Conservation (phyloP, 1,140 invertebrate species). For the Bombyx mandarina region DNA sequence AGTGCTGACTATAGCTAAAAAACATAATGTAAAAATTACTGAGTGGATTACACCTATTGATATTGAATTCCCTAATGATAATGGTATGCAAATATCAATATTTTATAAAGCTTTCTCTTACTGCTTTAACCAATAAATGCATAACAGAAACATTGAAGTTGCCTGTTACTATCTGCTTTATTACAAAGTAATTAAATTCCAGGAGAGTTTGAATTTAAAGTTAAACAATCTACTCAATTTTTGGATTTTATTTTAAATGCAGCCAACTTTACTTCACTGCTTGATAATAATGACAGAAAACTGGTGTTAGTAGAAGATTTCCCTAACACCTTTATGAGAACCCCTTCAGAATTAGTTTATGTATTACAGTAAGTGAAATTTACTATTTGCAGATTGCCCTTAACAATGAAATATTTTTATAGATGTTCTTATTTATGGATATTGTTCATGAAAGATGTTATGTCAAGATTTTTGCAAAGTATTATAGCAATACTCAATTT, state of each 20-base stretch:
- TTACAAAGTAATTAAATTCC: conserved; percentile 17
- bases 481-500: too few species aligned
- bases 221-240: conserved; percentile 77
- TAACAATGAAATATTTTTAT: not conserved
- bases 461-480: too few species aligned
- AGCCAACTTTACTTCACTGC: conserved; percentile 77
- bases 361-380: conserved; percentile 73
- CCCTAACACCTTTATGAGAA: conserved; percentile 78
- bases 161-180: not conserved
- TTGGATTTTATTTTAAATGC: conserved; percentile 77
- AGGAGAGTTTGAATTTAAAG: conserved; percentile 57
- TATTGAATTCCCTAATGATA: conserved; percentile 56
- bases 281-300: conserved; percentile 70
- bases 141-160: not conserved
- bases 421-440: conserved; percentile 1
- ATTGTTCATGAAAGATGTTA: too few species aligned
- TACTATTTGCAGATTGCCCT: not conserved
- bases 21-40: conserved; percentile 72
- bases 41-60: conserved; percentile 84
- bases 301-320: conserved; percentile 82
- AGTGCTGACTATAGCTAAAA: conserved; percentile 73
- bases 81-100: conserved; percentile 31
- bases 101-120: not conserved
- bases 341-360: conserved; percentile 73
- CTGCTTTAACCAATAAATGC: not conserved